Conservation (phyloP, 2,888 invertebrate genomes). For the Acronicta alni region DNA sequence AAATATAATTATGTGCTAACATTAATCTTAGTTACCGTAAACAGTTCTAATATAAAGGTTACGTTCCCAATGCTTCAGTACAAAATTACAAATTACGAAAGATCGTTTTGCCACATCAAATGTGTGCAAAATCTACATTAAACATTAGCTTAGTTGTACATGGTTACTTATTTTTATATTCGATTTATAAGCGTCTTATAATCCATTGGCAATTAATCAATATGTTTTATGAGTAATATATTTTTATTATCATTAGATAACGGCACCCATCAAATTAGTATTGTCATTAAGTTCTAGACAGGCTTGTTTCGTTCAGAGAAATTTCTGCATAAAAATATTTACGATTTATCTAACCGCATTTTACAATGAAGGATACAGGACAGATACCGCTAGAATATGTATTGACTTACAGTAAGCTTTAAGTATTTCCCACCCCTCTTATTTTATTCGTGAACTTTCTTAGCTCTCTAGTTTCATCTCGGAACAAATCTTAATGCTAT, state of each 20-base stretch:
- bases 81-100: conserved; percentile 37
- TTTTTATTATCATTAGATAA: too few relatives aligned
- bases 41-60: conserved; percentile 32
- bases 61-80: conserved; percentile 46
- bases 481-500: conserved; percentile 41
- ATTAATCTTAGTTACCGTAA: not conserved
- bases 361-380: too few relatives aligned
- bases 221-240: too few relatives aligned
- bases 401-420: not conserved
- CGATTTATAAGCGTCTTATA: too few relatives aligned
- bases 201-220: too few relatives aligned
- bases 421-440: conserved; percentile 7
- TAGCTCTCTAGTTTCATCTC: conserved; percentile 35
- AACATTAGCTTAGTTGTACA: too few relatives aligned
- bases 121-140: conserved; percentile 11
- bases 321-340: too few relatives aligned
- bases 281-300: conserved; percentile 6
- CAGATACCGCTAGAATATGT: too few relatives aligned
- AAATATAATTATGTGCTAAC: conserved; percentile 9
- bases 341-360: too few relatives aligned
- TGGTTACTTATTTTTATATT: too few relatives aligned
- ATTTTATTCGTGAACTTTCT: conserved; percentile 13
- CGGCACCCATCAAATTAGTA: too few relatives aligned
- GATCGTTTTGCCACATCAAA: conserved; percentile 43
- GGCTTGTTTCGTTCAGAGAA: too few relatives aligned